Conservation (phyloP, 2,888 invertebrate genomes). For the Periphyllus acericola region DNA sequence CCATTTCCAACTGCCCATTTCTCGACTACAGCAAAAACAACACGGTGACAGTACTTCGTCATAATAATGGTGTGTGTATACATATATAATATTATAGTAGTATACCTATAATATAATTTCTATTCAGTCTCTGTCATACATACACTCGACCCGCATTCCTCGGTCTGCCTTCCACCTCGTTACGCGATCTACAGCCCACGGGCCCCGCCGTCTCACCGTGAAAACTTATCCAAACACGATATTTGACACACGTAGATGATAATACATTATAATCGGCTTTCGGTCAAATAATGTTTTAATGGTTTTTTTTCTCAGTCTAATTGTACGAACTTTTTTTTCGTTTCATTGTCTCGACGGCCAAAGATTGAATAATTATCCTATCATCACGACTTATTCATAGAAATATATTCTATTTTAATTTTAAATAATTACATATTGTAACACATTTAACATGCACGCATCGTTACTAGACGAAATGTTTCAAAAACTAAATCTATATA, state of each 20-base stretch:
- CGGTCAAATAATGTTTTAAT: constrained; percentile 9
- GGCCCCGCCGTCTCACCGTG: background rate
- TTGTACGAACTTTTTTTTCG: background rate
- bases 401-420: background rate
- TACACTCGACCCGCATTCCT: background rate
- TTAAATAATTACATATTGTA: background rate
- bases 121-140: background rate
- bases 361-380: background rate
- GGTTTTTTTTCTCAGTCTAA: background rate
- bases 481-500: too few species aligned
- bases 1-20: too few species aligned
- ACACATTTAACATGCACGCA: too few species aligned
- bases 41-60: background rate
- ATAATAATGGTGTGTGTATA: background rate
- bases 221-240: constrained; percentile 1
- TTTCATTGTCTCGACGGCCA: background rate
- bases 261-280: constrained; percentile 21
- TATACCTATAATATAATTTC: too few species aligned
- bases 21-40: background rate
- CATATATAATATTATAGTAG: too few species aligned
- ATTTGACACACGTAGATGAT: background rate
- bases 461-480: too few species aligned
- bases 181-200: background rate
- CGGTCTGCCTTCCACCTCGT: background rate
- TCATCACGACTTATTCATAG: background rate